phyloP scores from a whole-genome alignment of 35 echinoderm and acorn worm species.

The Diadema setosum region DNA sequence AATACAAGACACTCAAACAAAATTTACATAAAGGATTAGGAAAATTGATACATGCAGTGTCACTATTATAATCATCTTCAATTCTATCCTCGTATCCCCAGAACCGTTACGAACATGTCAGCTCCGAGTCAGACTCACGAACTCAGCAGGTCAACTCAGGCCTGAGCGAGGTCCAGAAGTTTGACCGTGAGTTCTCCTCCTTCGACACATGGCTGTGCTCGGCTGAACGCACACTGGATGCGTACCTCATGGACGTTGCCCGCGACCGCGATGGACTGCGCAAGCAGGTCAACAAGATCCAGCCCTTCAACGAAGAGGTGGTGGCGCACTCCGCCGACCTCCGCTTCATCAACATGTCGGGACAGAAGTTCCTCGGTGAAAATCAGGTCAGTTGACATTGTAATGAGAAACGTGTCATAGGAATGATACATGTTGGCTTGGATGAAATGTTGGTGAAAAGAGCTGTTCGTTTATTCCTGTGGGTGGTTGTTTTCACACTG shows the following conservation, averaged over 20 bases:
- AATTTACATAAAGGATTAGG: too few relatives aligned
- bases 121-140: conserved; percentile 64
- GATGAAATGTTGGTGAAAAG: too few relatives aligned
- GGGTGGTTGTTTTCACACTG: too few relatives aligned
- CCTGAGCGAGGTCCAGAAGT: conserved; percentile 88
- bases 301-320: conserved; percentile 94
- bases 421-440: too few relatives aligned
- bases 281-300: conserved; percentile 83
- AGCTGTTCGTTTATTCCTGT: too few relatives aligned
- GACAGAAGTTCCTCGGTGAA: conserved; percentile 85
- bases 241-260: conserved; percentile 77
- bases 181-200: conserved; percentile 82
- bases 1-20: not conserved
- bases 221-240: conserved; percentile 80
- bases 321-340: conserved; percentile 92
- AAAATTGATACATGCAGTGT: too few relatives aligned
- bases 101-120: conserved; percentile 66
- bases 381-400: conserved; percentile 71
- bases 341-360: conserved; percentile 97
- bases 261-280: conserved; percentile 76
- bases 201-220: conserved; percentile 91
- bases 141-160: conserved; percentile 67
- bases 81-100: not conserved
- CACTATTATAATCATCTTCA: not conserved
- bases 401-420: too few relatives aligned